Base-by-base conservation (phyloP, 2,113 vertebrate species). In the Pangasianodon hypophthalmus region DNA sequence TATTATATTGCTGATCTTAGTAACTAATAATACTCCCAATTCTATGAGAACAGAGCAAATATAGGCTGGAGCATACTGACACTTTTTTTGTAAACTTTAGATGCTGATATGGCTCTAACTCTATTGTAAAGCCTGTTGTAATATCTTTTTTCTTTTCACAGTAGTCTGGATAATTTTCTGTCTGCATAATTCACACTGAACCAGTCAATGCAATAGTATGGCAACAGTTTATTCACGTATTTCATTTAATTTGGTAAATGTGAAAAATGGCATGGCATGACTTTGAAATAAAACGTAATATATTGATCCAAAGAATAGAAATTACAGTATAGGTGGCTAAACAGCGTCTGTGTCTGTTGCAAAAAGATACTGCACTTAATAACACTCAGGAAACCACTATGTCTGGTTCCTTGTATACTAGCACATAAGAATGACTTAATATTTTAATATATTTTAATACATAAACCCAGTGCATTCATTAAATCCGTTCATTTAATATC, bases 381-480 rank as follows among this genome's bases (percentile, higher is more conserved):
- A 75, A 32, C 50, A 73, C 81, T 75, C 26, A 84, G 81, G 46
- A 73, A 83, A 52, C 64, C 77, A 37, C 82, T 18, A 60, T 60
- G 18, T 48, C 58, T 75, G 29, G 41, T 84, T 73, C 52, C 19
- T 58, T 71, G 44, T 60, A 50, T 50, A 77, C 16, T 89, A 73
- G 41, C 41, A 85, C 82, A 73, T 44, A 84, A 71, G 52, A 56
- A 48, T 48, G 10, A 79, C 8, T 13, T 41, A 29, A 69, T 52
- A 88, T 85, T 60, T 84, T 37, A 87, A 19, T 60, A 4, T 52
- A 62, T 67, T 88, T 89, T 64, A 54, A 71, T 29, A 62, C 24
- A 56, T 54, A 73, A 73, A 79, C 84, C 83, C 71, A 89, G 88
- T 89, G 88, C 56, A 85, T 89, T 85, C 60, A 46, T 85, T 62